Conservation (phyloP, 2,797 vertebrate species). For the Anguilla anguilla region DNA sequence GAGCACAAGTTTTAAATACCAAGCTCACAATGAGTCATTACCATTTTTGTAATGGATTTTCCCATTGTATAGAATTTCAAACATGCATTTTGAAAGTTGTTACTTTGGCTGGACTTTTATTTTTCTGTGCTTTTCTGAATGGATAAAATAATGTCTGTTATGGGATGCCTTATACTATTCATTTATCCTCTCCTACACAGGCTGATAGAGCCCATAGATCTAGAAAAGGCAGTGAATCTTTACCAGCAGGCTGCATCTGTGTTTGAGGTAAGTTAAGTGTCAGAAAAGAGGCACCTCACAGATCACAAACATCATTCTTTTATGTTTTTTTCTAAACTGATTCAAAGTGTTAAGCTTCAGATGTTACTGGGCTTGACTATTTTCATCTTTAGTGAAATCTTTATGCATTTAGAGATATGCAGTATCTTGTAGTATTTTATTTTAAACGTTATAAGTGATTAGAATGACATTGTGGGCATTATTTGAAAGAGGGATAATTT, state of each 20-base stretch:
- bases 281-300: not conserved
- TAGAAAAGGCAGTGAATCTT: constrained; percentile 83
- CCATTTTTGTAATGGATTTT: no score
- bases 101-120: no score
- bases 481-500: not conserved
- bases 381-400: not conserved
- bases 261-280: constrained; percentile 78
- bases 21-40: no score
- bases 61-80: no score
- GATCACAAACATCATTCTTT: not conserved
- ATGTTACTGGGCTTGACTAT: not conserved
- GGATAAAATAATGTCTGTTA: not conserved
- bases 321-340: not conserved
- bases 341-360: not conserved
- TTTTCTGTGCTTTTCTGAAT: not conserved
- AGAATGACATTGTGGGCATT: not conserved
- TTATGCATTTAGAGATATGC: not conserved
- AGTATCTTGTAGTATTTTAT: not conserved
- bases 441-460: not conserved
- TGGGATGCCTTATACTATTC: not conserved
- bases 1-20: no score
- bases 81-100: no score
- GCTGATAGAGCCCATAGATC: constrained; percentile 82
- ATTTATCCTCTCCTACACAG: constrained; percentile 61
- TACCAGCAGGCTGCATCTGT: constrained; percentile 86